Conservation (phyloP, 2,888 invertebrate species). For the Tipula lateralis region DNA sequence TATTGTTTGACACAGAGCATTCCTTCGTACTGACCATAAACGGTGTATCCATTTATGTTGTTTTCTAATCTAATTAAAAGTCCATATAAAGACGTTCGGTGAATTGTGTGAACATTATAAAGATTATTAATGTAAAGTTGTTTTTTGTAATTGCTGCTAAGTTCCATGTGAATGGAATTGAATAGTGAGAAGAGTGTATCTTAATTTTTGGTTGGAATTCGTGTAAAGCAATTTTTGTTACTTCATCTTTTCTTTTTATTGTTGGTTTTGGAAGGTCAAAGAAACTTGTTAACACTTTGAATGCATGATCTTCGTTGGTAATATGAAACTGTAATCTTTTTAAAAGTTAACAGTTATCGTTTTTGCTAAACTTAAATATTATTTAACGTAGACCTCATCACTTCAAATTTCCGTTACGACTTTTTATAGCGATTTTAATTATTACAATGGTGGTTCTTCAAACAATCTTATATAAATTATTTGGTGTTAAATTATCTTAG, state of each 20-base stretch:
- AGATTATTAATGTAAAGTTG: not conserved
- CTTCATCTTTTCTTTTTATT: not conserved
- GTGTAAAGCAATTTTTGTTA: not conserved
- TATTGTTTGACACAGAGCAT: not conserved
- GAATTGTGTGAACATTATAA: not conserved
- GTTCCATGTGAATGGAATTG: not conserved
- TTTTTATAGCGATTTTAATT: not conserved
- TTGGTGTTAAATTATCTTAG: too few relatives aligned
- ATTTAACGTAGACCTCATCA: not conserved
- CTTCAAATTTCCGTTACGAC: not conserved
- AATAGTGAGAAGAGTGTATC: not conserved
- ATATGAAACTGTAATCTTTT: not conserved
- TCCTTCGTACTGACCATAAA: not conserved
- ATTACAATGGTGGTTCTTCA: not conserved
- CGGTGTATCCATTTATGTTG: not conserved
- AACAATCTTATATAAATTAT: too few relatives aligned
- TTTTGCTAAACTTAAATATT: not conserved
- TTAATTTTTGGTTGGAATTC: not conserved
- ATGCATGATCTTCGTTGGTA: not conserved
- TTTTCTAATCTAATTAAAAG: not conserved
- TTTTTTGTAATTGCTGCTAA: not conserved
- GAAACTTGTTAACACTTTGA: constrained; percentile 19
- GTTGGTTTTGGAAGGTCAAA: not conserved
- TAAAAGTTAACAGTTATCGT: not conserved
- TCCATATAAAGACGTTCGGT: not conserved